Evolutionary conservation across 2,888 invertebrate species (phyloP).

Genomic region (Drosophila austrosaltans): DNA sequence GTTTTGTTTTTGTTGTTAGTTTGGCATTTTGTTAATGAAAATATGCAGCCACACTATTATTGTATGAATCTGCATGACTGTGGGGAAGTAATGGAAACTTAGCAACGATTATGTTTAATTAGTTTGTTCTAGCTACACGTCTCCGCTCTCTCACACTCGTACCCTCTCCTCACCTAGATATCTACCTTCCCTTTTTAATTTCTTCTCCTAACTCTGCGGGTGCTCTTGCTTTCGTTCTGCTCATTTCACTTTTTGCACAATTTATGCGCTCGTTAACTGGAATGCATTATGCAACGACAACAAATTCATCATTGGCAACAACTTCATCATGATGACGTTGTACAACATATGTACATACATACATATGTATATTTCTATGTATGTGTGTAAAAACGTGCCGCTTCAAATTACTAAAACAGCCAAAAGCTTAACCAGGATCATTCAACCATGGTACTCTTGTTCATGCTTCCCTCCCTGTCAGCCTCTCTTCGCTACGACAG

Average conservation of each 20-base stretch:
- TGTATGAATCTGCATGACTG: not conserved
- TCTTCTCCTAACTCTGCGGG: not conserved
- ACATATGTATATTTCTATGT: not conserved
- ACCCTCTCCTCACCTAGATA: not conserved
- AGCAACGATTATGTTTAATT: conserved; percentile 2
- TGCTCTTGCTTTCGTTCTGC: conserved; percentile 6
- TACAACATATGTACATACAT: no score
- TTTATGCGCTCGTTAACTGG: conserved; percentile 12
- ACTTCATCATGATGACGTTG: not conserved
- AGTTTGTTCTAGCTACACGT: not conserved
- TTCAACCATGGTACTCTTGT: conserved; percentile 5
- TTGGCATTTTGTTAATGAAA: not conserved
- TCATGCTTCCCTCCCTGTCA: no score
- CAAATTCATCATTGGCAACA: conserved; percentile 3
- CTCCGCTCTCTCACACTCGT: not conserved
- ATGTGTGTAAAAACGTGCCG: not conserved
- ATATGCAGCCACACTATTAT: no score
- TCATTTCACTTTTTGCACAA: conserved; percentile 9
- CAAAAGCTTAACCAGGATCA: conserved; percentile 4
- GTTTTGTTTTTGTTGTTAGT: not conserved
- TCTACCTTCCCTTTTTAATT: not conserved
- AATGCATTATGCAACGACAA: conserved; percentile 15
- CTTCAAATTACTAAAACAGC: conserved; percentile 7
- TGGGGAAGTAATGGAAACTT: not conserved
- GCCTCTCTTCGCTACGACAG: no score